Conservation (phyloP, 2,888 invertebrate species). For the Dynastes grantii region DNA sequence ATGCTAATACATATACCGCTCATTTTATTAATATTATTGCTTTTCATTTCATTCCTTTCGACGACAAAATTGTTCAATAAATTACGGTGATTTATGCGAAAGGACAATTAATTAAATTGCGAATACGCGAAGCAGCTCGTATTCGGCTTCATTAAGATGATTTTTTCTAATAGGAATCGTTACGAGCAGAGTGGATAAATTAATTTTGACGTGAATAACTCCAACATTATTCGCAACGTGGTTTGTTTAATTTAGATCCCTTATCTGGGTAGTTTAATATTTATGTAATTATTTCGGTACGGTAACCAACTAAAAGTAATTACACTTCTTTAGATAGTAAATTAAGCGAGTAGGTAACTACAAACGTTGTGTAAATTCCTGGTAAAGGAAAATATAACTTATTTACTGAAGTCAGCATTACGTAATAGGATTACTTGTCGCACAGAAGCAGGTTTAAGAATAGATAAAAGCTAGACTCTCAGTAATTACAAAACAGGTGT, state of each 20-base stretch:
- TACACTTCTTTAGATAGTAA: not conserved
- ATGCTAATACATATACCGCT: constrained; percentile 10
- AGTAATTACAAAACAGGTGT: no score
- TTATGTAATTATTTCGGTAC: constrained; percentile 32
- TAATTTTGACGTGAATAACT: constrained; percentile 27
- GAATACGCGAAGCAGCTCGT: constrained; percentile 13
- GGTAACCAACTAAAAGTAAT: constrained; percentile 6
- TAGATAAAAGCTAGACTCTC: no score
- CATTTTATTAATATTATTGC: constrained; percentile 29
- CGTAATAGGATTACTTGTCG: no score
- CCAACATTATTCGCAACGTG: constrained; percentile 11
- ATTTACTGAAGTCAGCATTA: no score
- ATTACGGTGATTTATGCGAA: constrained; percentile 33
- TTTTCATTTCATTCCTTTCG: constrained; percentile 13
- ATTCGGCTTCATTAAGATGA: constrained; percentile 26
- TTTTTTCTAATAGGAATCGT: constrained; percentile 31
- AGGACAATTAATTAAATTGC: constrained; percentile 36
- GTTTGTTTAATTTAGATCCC: constrained; percentile 30
- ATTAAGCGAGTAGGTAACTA: not conserved
- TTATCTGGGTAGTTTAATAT: constrained; percentile 29
- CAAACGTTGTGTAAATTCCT: no score
- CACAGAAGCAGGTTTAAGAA: no score
- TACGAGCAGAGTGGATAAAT: constrained; percentile 21
- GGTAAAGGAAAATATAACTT: no score
- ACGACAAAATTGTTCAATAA: constrained; percentile 24